phyloP scores from a whole-genome alignment of 2,888 invertebrate genomes.

The Coelogynopora nodosa region DNA sequence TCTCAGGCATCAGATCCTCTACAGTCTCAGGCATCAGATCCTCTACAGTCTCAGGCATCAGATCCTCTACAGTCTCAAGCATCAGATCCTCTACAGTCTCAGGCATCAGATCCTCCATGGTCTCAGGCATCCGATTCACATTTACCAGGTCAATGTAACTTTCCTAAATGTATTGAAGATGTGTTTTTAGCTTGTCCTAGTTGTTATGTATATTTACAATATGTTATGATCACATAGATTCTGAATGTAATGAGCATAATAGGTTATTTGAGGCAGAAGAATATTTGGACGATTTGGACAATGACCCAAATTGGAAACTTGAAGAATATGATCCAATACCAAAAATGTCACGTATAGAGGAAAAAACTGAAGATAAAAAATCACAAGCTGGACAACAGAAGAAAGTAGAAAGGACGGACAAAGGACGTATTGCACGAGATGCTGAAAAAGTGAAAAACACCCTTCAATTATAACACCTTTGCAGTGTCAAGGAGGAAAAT shows the following conservation, averaged over 20 bases:
- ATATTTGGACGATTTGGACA: neutral
- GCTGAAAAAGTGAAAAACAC: neutral
- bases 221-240: neutral
- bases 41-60: neutral
- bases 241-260: neutral
- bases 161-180: neutral
- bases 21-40: too few species aligned
- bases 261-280: neutral
- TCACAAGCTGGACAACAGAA: neutral
- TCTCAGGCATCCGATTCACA: neutral
- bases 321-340: neutral
- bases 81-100: neutral
- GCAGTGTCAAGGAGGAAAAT: neutral
- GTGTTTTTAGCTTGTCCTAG: neutral
- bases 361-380: neutral
- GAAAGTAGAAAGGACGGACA: neutral
- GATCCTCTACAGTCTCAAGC: neutral
- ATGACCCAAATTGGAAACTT: neutral
- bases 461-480: neutral
- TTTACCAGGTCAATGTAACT: neutral
- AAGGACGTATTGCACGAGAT: neutral
- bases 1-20: too few species aligned
- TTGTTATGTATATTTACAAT: neutral
- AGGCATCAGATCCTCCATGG: neutral
- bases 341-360: neutral